A percentile compares a stretch with the other conserved stretches of the same genome.
Evolutionary conservation across 1,140 invertebrate species (phyloP).

Genomic region (Meteorus sp.): DNA sequence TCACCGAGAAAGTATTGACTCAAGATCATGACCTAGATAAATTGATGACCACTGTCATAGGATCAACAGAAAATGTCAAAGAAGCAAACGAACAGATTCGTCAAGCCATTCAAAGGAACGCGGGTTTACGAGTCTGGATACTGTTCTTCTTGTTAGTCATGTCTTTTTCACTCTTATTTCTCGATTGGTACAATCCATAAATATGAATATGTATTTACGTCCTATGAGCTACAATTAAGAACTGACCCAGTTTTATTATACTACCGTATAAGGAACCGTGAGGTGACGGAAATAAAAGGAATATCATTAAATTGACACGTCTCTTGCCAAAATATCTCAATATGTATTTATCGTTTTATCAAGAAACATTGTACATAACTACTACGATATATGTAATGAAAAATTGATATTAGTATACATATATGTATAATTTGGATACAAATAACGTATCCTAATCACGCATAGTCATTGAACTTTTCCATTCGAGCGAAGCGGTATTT

Average conservation of each 20-base stretch:
- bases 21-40: constrained; percentile 93
- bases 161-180: constrained; percentile 92
- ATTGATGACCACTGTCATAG: constrained; percentile 83
- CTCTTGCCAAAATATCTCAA: constrained; percentile 50
- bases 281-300: background rate
- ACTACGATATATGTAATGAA: constrained; percentile 39
- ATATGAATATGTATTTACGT: no score
- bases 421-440: constrained; percentile 25
- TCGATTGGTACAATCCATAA: constrained; percentile 99
- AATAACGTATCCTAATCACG: constrained; percentile 23
- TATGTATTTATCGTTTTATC: constrained; percentile 45
- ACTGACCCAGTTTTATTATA: no score
- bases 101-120: constrained; percentile 95
- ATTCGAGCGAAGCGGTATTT: constrained; percentile 3
- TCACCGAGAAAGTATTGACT: constrained; percentile 95
- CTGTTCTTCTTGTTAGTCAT: constrained; percentile 95
- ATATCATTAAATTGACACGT: constrained; percentile 4
- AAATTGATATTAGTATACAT: constrained; percentile 38
- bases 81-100: constrained; percentile 96
- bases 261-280: no score
- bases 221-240: no score
- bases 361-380: constrained; percentile 50
- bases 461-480: background rate
- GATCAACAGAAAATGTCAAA: constrained; percentile 92
- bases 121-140: constrained; percentile 89